phyloP scores from a whole-genome alignment of 2,888 invertebrate genomes.

The Eilema sororculum region DNA sequence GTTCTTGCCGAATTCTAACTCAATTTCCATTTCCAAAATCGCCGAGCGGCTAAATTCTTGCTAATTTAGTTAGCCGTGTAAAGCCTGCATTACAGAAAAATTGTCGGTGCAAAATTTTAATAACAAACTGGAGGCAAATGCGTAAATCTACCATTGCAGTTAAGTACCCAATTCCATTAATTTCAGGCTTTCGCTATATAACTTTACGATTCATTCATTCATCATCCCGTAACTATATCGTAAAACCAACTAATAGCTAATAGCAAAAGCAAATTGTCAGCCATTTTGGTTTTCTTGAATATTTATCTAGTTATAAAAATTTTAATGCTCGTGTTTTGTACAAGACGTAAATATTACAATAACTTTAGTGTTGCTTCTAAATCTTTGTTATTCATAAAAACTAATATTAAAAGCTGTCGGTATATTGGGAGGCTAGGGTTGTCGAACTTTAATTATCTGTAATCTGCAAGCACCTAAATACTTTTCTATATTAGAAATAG shows the following conservation, averaged over 20 bases:
- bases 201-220: neutral
- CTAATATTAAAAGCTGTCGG: constrained; percentile 44
- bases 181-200: constrained; percentile 19
- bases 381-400: constrained; percentile 47
- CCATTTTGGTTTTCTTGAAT: constrained; percentile 18
- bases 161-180: neutral
- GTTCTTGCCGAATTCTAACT: no score
- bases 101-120: no score
- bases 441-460: constrained; percentile 5
- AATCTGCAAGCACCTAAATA: no score
- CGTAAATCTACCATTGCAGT: neutral
- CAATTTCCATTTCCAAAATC: no score
- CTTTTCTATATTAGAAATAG: no score
- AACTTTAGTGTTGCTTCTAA: constrained; percentile 40
- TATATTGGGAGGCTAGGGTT: constrained; percentile 30
- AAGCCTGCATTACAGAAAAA: no score
- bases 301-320: constrained; percentile 34
- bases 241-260: neutral
- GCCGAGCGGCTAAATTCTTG: no score
- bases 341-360: constrained; percentile 50
- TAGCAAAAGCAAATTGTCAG: constrained; percentile 6
- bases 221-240: neutral
- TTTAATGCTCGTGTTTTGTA: constrained; percentile 45
- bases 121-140: neutral
- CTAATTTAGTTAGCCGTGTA: no score